These are phyloP conservation scores for Botia almorhae DNA, from an alignment of 2,797 vertebrate genomes.

Conservation along the genomic window DNA sequence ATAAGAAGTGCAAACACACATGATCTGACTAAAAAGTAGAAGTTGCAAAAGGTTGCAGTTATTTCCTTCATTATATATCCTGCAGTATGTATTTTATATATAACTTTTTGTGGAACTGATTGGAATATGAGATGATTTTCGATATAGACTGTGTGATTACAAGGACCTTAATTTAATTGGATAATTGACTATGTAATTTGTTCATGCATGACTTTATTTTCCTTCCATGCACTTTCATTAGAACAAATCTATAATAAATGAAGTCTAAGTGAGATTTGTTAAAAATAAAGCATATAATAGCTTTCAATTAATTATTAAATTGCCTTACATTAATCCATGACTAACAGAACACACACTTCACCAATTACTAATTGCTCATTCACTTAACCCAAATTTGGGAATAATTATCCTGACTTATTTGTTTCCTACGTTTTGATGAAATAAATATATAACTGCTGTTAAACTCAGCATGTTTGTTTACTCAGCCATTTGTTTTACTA, in stretches of 20 bases:
- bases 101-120: background rate
- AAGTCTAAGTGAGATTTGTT: too few relatives aligned
- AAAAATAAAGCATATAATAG: too few relatives aligned
- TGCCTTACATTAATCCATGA: background rate
- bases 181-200: background rate
- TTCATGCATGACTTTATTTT: background rate
- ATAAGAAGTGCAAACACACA: slow-evolving; percentile 23
- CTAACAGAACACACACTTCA: background rate
- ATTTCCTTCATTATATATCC: background rate
- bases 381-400: background rate
- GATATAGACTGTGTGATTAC: background rate
- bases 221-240: background rate
- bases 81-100: too few relatives aligned
- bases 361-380: slow-evolving; percentile 22
- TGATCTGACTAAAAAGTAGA: background rate
- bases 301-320: background rate
- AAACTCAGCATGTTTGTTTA: slow-evolving; percentile 26
- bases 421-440: slow-evolving; percentile 37
- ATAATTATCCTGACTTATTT: slow-evolving; percentile 26
- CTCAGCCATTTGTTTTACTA: background rate
- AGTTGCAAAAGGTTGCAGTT: background rate
- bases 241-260: background rate
- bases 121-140: background rate
- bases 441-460: slow-evolving; percentile 20
- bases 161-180: too few relatives aligned